Evolutionary conservation across 2,888 invertebrate species (phyloP), one percentile per base, ranked within the genome.

Genomic region (Miltochrista miniata): DNA sequence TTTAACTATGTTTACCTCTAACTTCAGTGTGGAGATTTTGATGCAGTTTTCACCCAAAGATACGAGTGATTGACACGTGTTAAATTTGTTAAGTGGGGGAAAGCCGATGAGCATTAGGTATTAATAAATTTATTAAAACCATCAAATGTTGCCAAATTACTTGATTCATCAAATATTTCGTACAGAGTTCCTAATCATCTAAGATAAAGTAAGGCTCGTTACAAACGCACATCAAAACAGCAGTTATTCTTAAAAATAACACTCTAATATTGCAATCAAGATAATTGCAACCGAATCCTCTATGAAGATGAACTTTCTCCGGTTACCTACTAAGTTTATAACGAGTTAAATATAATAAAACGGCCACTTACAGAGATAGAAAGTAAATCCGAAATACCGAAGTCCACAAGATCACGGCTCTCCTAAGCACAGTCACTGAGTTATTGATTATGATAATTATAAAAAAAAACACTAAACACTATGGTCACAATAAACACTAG

Each of bases 291-390:
- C 55, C 58, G 58, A 67, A 67, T 56, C 39, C 56, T 40, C 51
- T 62, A 68, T 64, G 56, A 70, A 72, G 60, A 69, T 70, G 54
- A 61, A 83, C 86, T 86, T 86, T 86, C 86, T 81, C 85, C 70
- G 55, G 56, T 69, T 70, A 72, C 67, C 69, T 73, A 66, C 67
- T 76, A 70, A 75, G 55, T 77, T 71, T 64, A 57, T 64, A 70
- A 70, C 61, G 51, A 69, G 63, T 73, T 73, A 78, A 73, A 80
- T 83, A 87, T 83, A 88, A 88, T 85, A 84, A 87, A 87, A 85
- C 75, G 66, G 80, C 74, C 81, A 90, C 90, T 90, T 83, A 90
- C 90, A 87, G 80, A 80, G 77, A 85, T 90, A 90, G 90, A 90
- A 90, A 90, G 90, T 90, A 89, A 90, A 90, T 90, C 90, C 90